Conservation (phyloP, 2,797 vertebrate species). For the Pseudochirops cupreus region DNA sequence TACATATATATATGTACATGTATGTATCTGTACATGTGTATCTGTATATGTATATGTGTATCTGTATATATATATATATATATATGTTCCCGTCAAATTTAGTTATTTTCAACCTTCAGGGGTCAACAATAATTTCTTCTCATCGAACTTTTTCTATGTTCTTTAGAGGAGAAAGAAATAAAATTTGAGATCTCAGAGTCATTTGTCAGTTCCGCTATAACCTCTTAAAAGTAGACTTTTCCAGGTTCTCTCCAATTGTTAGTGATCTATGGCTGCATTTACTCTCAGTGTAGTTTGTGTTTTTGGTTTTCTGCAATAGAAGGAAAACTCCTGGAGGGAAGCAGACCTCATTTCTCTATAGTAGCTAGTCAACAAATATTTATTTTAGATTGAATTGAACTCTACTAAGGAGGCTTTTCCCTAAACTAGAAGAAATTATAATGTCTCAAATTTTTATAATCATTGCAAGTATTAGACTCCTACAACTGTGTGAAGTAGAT, state of each 20-base stretch:
- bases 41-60: too few relatives aligned
- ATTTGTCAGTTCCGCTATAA: not conserved
- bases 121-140: not conserved
- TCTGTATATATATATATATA: too few relatives aligned
- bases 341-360: not conserved
- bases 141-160: not conserved
- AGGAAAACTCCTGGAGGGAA: not conserved
- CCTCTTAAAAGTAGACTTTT: not conserved
- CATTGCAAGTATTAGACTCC: not conserved
- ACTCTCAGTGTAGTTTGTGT: not conserved
- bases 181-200: slow-evolving; percentile 9
- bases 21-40: too few relatives aligned
- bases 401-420: too few relatives aligned
- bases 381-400: not conserved
- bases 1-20: too few relatives aligned
- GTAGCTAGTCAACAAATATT: not conserved
- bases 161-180: slow-evolving; percentile 42
- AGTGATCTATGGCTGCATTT: not conserved
- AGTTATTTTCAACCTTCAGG: not conserved
- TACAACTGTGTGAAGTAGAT: not conserved
- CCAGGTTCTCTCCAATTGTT: not conserved
- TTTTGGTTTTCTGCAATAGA: not conserved
- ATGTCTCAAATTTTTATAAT: not conserved
- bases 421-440: not conserved
- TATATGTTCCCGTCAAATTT: not conserved